Evolutionary conservation across 2,797 vertebrate genomes (phyloP), one percentile per base, ranked within the genome.

Genomic region (Sphenodon punctatus): DNA sequence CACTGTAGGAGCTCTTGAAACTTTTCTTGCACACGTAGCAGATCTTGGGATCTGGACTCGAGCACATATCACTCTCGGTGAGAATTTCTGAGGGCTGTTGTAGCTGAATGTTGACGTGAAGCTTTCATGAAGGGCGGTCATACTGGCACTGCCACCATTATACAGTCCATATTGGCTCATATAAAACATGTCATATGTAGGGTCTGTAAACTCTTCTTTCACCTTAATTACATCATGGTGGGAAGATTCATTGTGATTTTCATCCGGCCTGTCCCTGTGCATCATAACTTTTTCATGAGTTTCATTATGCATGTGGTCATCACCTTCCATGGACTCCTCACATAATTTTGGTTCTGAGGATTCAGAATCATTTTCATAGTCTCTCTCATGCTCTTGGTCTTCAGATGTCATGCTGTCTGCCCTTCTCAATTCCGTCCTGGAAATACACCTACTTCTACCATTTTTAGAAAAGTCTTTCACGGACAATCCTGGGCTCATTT

Each of bases 1-100:
- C 98, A 80, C 99, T 99, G 94, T 99, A 99, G 89, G 99, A 99
- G 93, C 98, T 99, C 96, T 99, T 99, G 96, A 99, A 99, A 95
- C 97, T 99, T 95, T 99, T 99, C 96, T 99, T 99, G 96, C 99
- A 99, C 88, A 99, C 98, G 9, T 99, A 99, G 96, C 98, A 99
- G 94, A 99, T 99, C 96, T 99, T 99, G 92, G 98, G 99, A 86
- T 99, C 98, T 70, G 98, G 97, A 87, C 98, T 99, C 87, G 98
- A 97, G 93, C 98, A 98, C 87, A 98, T 96, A 91, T 99, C 98
- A 39, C 97, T 97, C 82, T 99, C 98, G 98, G 98, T 78, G 98
- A 99, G 93, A 99, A 99, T 90, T 98, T 99, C 72, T 98, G 98
- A 65, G 98, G 97, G 91, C 98, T 99, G 88, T 97, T 97, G 4